Conservation (phyloP, 2,113 vertebrate genomes). For the Odocoileus virginianus region DNA sequence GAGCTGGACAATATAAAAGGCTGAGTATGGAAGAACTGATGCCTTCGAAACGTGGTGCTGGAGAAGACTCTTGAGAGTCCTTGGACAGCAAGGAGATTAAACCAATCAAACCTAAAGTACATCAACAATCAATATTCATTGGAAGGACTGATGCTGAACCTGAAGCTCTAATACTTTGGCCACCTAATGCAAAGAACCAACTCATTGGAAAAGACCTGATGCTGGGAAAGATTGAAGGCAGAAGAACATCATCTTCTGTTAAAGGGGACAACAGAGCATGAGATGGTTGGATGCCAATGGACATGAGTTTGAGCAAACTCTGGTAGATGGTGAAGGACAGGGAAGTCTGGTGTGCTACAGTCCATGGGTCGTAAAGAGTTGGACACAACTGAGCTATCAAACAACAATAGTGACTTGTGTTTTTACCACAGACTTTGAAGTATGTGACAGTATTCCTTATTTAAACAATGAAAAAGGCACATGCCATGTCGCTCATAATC, state of each 20-base stretch:
- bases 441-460: not conserved
- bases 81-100: not conserved
- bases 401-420: not conserved
- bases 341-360: not conserved
- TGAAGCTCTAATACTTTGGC: not conserved
- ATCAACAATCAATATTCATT: not conserved
- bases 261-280: not conserved
- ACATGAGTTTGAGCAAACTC: not conserved
- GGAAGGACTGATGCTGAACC: not conserved
- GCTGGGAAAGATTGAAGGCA: not conserved
- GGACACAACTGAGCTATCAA: fast-evolving
- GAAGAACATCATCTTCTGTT: not conserved
- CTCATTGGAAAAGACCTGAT: not conserved
- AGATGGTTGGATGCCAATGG: not conserved
- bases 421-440: not conserved
- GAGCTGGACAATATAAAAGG: not conserved
- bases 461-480: not conserved
- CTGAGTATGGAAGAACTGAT: not conserved
- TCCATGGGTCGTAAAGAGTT: not conserved
- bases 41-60: not conserved
- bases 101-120: not conserved
- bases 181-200: not conserved
- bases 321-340: not conserved
- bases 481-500: not conserved
- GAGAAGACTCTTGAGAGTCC: not conserved